These are phyloP conservation scores for Cantharis nigra DNA, from an alignment of 2,888 invertebrate genomes.

Conservation along the genomic window DNA sequence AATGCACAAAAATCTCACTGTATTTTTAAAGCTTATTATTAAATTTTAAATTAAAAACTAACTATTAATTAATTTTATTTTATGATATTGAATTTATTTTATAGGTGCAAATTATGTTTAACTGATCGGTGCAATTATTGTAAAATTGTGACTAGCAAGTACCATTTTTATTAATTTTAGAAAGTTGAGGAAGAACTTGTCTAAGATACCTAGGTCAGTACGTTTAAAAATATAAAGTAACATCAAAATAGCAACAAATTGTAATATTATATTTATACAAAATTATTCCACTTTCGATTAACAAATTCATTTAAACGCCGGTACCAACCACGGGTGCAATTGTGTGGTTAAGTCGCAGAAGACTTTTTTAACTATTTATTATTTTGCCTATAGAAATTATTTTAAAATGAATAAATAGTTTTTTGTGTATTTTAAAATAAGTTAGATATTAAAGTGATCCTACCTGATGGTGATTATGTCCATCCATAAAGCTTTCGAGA, in stretches of 20 bases:
- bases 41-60: background rate
- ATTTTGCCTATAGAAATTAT: background rate
- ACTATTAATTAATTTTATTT: background rate
- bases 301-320: background rate
- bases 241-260: background rate
- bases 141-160: background rate
- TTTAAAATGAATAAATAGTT: background rate
- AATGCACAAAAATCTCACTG: background rate
- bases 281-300: background rate
- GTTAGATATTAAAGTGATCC: background rate
- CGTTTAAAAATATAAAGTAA: background rate
- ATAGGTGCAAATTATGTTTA: background rate
- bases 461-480: constrained; percentile 37
- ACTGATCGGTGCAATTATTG: background rate
- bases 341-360: background rate
- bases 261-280: background rate
- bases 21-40: background rate
- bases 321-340: background rate
- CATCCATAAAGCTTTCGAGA: constrained; percentile 57
- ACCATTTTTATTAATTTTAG: background rate
- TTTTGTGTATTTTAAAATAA: background rate
- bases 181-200: background rate
- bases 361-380: background rate
- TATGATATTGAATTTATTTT: background rate
- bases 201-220: background rate